phyloP scores from a whole-genome alignment of 1,140 invertebrate species.

The Ooceraea biroi region DNA sequence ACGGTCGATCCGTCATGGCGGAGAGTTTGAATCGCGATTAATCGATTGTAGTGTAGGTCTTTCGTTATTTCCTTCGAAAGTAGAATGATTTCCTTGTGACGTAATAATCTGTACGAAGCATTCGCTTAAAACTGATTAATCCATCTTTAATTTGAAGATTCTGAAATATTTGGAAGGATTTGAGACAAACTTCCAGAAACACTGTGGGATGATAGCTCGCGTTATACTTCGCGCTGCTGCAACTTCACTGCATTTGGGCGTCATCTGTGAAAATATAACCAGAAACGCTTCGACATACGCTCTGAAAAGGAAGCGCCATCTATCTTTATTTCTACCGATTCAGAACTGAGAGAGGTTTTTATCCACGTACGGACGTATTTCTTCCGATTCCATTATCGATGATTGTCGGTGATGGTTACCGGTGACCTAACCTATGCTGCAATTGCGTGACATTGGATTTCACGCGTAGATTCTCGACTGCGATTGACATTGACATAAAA shows the following conservation, averaged over 20 bases:
- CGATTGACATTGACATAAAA: neutral
- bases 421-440: slow-evolving; percentile 22
- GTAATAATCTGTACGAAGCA: too few relatives aligned
- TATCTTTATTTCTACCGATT: too few relatives aligned
- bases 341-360: too few relatives aligned
- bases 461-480: neutral
- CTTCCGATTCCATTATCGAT: too few relatives aligned
- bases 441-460: slow-evolving; percentile 4
- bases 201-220: too few relatives aligned
- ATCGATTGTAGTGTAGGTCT: neutral
- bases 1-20: neutral
- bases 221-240: neutral
- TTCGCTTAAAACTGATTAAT: too few relatives aligned
- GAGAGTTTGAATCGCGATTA: slow-evolving; percentile 4
- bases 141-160: too few relatives aligned
- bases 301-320: too few relatives aligned
- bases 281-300: too few relatives aligned
- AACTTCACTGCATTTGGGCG: neutral
- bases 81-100: neutral
- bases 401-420: neutral
- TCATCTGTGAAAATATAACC: neutral
- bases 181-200: too few relatives aligned
- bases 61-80: neutral
- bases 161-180: too few relatives aligned
- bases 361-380: too few relatives aligned